These are phyloP conservation scores for Danionella dracula DNA, from an alignment of 2,797 vertebrate species.

Conservation along the genomic window DNA sequence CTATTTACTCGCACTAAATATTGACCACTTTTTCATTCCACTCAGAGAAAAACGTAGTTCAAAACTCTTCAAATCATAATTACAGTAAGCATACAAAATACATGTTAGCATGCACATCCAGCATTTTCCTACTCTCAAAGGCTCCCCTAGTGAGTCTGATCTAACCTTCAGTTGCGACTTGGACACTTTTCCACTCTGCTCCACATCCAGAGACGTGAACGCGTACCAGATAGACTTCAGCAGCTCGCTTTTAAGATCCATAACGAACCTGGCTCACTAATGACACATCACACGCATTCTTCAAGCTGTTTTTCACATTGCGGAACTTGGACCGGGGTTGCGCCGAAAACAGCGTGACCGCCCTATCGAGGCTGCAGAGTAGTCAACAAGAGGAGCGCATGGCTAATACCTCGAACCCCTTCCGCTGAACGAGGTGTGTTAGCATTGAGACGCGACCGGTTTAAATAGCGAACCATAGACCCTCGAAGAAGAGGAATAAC, in stretches of 20 bases:
- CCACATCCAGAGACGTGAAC: conserved; percentile 91
- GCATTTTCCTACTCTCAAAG: not conserved
- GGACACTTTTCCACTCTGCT: conserved; percentile 91
- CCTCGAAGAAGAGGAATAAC: not conserved
- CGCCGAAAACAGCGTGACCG: not conserved
- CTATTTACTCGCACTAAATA: no score
- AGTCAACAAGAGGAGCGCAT: not conserved
- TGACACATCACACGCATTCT: conserved; percentile 11
- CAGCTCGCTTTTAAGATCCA: conserved; percentile 85
- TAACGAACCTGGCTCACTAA: conserved; percentile 39
- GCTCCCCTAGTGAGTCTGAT: conserved; percentile 44
- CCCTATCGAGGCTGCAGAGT: not conserved
- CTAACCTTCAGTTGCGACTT: conserved; percentile 96
- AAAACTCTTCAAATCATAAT: not conserved
- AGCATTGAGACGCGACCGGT: not conserved
- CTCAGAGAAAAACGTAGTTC: no score
- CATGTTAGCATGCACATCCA: no score
- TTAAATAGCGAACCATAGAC: not conserved
- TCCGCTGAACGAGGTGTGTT: not conserved
- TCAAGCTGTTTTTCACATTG: no score
- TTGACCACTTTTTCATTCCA: no score
- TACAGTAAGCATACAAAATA: no score
- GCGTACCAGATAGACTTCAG: conserved; percentile 98
- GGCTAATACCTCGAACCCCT: not conserved
- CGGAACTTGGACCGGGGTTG: conserved; percentile 7